Base-by-base conservation (phyloP, 2,113 vertebrate genomes). In the Cairina moschata region DNA sequence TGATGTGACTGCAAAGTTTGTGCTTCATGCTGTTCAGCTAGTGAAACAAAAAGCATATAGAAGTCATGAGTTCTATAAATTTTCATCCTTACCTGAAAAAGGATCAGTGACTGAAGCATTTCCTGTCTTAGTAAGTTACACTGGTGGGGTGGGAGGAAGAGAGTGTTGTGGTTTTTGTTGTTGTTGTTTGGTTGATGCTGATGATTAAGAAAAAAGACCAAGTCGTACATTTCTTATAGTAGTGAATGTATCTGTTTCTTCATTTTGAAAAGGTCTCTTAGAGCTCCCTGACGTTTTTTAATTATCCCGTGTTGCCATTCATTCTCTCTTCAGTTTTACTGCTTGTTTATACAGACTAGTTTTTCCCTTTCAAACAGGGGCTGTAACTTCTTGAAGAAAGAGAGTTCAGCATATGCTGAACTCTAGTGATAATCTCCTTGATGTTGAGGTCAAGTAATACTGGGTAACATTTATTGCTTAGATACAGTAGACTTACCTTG, bases 21-120 rank as follows among this genome's bases (percentile, higher is more conserved):
- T 99, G 74, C 99, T 99, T 63, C 99, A 99, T 66, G 99, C 99
- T 0, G 98, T 99, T 79, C 99, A 99, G 83, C 96, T 99, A 48
- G 98, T 99, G 91, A 99, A 99, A 93, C 99, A 99, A 93, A 99
- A 97, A 93, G 99, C 99, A 0, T 99, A 99, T 91, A 98, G 99
- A 96, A 99, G 99, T 55, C 99, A 99, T 32, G 99, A 99, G 60
- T 99, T 99, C 98, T 99, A 99, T 96, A 99, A 99, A 97, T 99
- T 99, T 95, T 99, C 98, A 55, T 99, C 99, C 11, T 98, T 99
- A 72, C 98, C 99, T 91, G 99, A 99, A 95, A 99, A 98, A 97
- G 99, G 99, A 94, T 98, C 99, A 4, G 95, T 99, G 52, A 99
- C 98, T 3, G 99, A 99, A 96, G 99, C 99, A 11, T 99, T 99